These are phyloP conservation scores for Anniella stebbinsi DNA, from an alignment of 2,797 vertebrate species.

Conservation along the genomic window DNA sequence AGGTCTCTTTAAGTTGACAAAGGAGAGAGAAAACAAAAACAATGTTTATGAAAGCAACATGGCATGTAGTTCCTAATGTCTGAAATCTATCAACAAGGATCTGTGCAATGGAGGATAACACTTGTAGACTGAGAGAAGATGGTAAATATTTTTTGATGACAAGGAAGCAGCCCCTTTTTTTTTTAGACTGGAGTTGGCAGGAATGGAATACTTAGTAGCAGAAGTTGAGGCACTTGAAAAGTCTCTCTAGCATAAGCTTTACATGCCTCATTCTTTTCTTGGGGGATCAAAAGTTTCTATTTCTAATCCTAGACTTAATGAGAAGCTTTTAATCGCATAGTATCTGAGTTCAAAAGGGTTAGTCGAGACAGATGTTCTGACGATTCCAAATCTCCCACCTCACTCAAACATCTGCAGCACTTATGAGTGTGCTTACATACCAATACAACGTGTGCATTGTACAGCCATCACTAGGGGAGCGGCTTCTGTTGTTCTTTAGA, in stretches of 20 bases:
- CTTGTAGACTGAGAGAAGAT: neutral
- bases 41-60: slow-evolving; percentile 16
- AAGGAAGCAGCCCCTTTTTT: neutral
- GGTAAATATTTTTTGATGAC: neutral
- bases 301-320: neutral
- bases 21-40: slow-evolving; percentile 4
- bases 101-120: neutral
- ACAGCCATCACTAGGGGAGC: neutral
- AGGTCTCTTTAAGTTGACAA: slow-evolving; percentile 20
- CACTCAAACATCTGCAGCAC: neutral
- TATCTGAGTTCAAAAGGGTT: neutral
- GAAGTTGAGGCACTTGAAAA: neutral
- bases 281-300: neutral
- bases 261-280: neutral
- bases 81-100: slow-evolving; percentile 33
- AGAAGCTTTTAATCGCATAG: neutral
- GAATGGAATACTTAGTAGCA: neutral
- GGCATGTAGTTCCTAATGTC: slow-evolving; percentile 10
- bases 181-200: neutral
- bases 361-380: neutral
- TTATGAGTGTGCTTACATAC: neutral
- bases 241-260: neutral
- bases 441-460: neutral
- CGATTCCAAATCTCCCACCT: neutral
- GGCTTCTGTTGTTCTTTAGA: neutral